Evolutionary conservation across 2,888 invertebrate genomes (phyloP).

Genomic region (Cheilosia urbana): DNA sequence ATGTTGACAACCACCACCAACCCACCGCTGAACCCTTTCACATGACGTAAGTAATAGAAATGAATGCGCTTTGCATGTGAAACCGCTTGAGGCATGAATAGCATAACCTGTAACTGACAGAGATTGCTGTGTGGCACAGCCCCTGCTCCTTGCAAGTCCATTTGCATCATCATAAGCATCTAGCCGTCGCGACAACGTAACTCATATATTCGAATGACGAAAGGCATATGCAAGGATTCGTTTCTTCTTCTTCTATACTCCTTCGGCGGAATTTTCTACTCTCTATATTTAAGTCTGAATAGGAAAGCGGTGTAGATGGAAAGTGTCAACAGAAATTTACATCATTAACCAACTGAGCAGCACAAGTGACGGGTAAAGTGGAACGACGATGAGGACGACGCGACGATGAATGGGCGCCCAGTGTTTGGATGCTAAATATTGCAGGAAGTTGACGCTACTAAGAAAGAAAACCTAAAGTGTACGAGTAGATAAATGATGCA

Average conservation of each 20-base stretch:
- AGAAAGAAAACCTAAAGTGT: conserved; percentile 8
- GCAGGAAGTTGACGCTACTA: conserved; percentile 13
- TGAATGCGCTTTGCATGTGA: conserved; percentile 63
- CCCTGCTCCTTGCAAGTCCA: conserved; percentile 38
- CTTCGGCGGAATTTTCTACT: conserved; percentile 1
- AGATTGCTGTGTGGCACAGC: not conserved
- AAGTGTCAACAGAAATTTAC: conserved; percentile 75
- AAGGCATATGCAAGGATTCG: conserved; percentile 33
- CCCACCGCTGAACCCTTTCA: conserved; percentile 29
- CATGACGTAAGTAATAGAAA: conserved; percentile 43
- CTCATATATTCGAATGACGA: conserved; percentile 36
- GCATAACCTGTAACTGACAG: conserved; percentile 37
- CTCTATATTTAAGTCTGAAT: conserved; percentile 48
- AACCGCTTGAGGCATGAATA: conserved; percentile 64
- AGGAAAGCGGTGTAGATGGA: conserved; percentile 58
- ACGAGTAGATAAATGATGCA: conserved; percentile 52
- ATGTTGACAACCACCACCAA: conserved; percentile 52
- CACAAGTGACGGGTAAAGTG: conserved; percentile 57
- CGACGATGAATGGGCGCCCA: conserved; percentile 6
- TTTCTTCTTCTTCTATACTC: not conserved
- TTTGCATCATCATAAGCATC: conserved; percentile 54
- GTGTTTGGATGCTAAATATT: not conserved
- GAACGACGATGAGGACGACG: not conserved
- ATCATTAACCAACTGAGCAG: conserved; percentile 72
- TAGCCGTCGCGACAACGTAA: conserved; percentile 15